These are phyloP conservation scores for Anomalospiza imberbis DNA, from an alignment of 2,797 vertebrate genomes.

Conservation along the genomic window DNA sequence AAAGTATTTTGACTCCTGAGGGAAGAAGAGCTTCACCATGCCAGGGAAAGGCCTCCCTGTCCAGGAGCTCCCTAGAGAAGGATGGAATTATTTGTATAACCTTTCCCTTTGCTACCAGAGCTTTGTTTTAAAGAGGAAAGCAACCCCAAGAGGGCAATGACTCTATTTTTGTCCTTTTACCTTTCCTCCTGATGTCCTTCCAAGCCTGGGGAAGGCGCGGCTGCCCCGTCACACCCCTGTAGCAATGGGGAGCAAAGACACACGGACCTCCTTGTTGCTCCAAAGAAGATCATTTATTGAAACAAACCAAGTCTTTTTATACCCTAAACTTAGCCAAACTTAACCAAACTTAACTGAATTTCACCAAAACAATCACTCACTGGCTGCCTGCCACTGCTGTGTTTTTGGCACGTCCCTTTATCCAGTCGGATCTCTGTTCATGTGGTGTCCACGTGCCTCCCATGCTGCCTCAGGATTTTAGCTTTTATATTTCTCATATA, in stretches of 20 bases:
- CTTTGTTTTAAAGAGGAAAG: background rate
- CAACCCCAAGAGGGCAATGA: background rate
- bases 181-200: background rate
- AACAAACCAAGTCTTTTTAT: accelerated
- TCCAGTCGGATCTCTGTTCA: background rate
- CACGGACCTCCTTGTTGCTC: background rate
- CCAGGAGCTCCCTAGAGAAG: background rate
- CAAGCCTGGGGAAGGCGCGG: accelerated
- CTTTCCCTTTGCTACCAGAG: background rate
- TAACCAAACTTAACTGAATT: background rate
- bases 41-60: background rate
- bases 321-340: background rate
- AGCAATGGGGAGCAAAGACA: background rate
- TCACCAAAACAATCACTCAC: background rate
- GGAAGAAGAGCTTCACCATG: background rate
- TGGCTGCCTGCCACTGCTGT: background rate
- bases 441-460: background rate
- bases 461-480: background rate
- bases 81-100: background rate
- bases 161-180: background rate
- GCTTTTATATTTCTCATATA: background rate
- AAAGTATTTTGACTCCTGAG: background rate
- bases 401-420: accelerated
- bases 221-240: accelerated
- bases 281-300: background rate